phyloP scores from a whole-genome alignment of 2,888 invertebrate genomes.

The Crocallis elinguaria region DNA sequence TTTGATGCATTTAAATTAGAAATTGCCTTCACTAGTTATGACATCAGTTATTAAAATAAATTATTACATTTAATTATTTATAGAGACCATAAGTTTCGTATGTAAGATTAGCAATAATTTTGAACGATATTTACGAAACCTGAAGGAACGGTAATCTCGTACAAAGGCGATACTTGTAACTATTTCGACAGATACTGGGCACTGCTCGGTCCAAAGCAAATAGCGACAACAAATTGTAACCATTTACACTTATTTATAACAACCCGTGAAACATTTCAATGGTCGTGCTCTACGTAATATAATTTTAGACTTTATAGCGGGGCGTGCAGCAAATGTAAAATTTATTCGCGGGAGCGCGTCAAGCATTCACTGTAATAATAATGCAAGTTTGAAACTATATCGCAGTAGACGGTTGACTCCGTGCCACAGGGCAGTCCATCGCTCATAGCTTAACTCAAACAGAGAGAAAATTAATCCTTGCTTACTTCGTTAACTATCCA shows the following conservation, averaged over 20 bases:
- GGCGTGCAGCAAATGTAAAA: slow-evolving; percentile 44
- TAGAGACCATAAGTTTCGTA: not conserved
- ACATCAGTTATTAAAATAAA: slow-evolving; percentile 4
- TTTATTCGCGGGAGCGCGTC: slow-evolving; percentile 43
- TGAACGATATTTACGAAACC: slow-evolving; percentile 19
- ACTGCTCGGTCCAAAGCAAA: slow-evolving; percentile 25
- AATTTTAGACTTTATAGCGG: slow-evolving; percentile 43
- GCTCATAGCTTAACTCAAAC: slow-evolving; percentile 64
- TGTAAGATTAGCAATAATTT: not conserved
- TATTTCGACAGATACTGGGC: slow-evolving; percentile 30
- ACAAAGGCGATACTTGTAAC: slow-evolving; percentile 33
- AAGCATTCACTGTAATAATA: slow-evolving; percentile 53
- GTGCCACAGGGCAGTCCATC: slow-evolving; percentile 54
- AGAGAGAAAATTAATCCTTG: slow-evolving; percentile 62
- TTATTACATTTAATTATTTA: not conserved
- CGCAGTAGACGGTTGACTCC: slow-evolving; percentile 45
- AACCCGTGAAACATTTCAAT: slow-evolving; percentile 38
- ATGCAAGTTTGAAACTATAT: slow-evolving; percentile 62
- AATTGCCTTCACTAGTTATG: slow-evolving; percentile 26
- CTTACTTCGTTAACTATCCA: slow-evolving; percentile 59
- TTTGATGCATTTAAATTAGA: slow-evolving; percentile 44
- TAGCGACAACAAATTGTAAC: slow-evolving; percentile 31
- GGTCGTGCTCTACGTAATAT: slow-evolving; percentile 42
- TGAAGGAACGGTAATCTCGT: slow-evolving; percentile 17
- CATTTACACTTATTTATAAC: slow-evolving; percentile 32